Evolutionary conservation across 2,888 invertebrate genomes (phyloP).

Genomic region (Nysson spinosus): DNA sequence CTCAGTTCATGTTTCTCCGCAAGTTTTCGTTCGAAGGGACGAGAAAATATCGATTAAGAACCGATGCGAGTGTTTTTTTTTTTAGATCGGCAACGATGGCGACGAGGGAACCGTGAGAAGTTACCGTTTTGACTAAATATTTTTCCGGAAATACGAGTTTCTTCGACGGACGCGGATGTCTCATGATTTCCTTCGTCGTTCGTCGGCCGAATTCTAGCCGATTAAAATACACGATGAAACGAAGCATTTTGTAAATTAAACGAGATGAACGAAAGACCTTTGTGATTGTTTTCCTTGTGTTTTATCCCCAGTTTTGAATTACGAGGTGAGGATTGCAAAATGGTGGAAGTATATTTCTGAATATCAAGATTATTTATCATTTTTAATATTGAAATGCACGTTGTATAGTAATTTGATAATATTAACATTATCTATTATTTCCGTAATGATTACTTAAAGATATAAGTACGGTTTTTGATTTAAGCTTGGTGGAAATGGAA

Average conservation of each 20-base stretch:
- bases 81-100: conserved; percentile 40
- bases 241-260: conserved; percentile 62
- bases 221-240: conserved; percentile 44
- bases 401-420: no score
- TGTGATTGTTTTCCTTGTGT: conserved; percentile 5
- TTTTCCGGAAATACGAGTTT: conserved; percentile 32
- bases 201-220: conserved; percentile 47
- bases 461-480: no score
- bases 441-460: no score
- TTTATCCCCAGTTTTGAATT: conserved; percentile 4
- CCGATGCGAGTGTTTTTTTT: conserved; percentile 45
- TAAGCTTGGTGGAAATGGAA: no score
- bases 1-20: conserved; percentile 42
- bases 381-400: no score
- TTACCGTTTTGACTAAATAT: conserved; percentile 34
- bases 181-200: conserved; percentile 25
- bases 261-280: conserved; percentile 42
- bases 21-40: conserved; percentile 40
- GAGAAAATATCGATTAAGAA: conserved; percentile 40
- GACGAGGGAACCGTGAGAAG: conserved; percentile 19
- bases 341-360: no score
- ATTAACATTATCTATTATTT: no score
- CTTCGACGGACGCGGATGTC: conserved; percentile 8
- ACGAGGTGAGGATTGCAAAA: no score
- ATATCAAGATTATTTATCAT: no score